Evolutionary conservation across 1,140 invertebrate genomes (phyloP).

Genomic region (Oedothorax gibbosus): DNA sequence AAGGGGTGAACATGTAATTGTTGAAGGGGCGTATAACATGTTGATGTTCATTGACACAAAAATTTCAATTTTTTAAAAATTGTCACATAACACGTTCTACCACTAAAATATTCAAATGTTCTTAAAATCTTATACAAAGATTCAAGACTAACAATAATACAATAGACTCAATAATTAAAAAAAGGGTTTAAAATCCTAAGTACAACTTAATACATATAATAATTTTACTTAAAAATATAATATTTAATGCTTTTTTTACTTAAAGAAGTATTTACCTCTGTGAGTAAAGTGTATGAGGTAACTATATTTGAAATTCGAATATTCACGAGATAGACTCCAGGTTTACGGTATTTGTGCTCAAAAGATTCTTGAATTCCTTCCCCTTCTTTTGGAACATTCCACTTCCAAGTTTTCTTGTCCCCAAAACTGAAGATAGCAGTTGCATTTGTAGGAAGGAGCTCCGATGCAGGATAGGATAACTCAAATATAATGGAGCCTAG

Average conservation of each 20-base stretch:
- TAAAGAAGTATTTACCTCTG: slow-evolving; percentile 55
- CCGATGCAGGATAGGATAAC: slow-evolving; percentile 61
- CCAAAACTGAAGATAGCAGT: slow-evolving; percentile 63
- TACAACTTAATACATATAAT: neutral
- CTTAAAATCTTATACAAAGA: neutral
- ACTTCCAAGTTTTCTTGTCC: slow-evolving; percentile 62
- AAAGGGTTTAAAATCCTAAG: neutral
- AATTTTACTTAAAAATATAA: neutral
- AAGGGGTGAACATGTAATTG: too few species aligned
- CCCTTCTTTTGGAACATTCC: slow-evolving; percentile 63
- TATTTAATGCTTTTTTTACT: neutral
- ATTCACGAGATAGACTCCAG: slow-evolving; percentile 63
- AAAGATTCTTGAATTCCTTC: slow-evolving; percentile 59
- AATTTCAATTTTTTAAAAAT: too few species aligned
- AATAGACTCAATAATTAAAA: neutral
- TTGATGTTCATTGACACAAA: too few species aligned
- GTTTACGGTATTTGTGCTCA: slow-evolving; percentile 63
- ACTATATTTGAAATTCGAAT: slow-evolving; percentile 64
- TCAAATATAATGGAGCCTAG: slow-evolving; percentile 60
- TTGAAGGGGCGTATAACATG: too few species aligned
- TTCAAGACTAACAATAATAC: neutral
- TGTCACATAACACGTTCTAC: too few species aligned
- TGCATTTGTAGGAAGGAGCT: slow-evolving; percentile 64
- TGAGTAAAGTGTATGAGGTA: slow-evolving; percentile 60
- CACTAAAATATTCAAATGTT: too few species aligned